Evolutionary conservation across 2,888 invertebrate species (phyloP), one percentile per base, ranked within the genome.

Genomic region (Xanthia icteritia): DNA sequence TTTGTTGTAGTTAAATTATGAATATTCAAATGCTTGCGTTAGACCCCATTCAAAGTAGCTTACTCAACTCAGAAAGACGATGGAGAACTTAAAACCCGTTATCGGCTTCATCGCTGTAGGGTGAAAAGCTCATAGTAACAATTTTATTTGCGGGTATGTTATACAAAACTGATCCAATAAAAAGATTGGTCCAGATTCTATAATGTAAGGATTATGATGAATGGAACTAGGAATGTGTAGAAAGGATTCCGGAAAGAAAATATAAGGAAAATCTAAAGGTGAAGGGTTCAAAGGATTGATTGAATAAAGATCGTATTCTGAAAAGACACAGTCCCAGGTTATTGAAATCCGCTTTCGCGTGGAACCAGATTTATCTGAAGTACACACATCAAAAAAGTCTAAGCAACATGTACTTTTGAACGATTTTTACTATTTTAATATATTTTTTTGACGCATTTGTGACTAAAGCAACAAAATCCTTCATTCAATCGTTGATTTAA

Each of bases 261-360:
- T 86, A 79, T 76, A 73, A 64, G 73, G 58, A 69, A 83, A 79
- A 77, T 73, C 51, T 77, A 54, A 76, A 76, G 72, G 71, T 51
- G 70, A 73, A 71, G 64, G 84, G 75, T 83, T 81, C 74, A 77
- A 77, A 73, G 75, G 79, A 79, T 73, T 72, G 60, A 80, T 86
- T 77, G 84, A 81, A 83, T 86, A 86, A 72, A 84, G 73, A 78
- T 69, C 78, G 86, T 83, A 76, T 85, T 77, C 66, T 77, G 76
- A 76, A 78, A 83, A 79, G 71, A 80, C 75, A 75, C 48, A 76
- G 70, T 77, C 83, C 60, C 77, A 65, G 70, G 72, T 86, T 78
- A 86, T 86, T 79, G 80, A 83, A 86, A 83, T 78, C 75, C 78
- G 76, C 54, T 81, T 73, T 63, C 48, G 61, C 61, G 76, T 51